Conservation (phyloP, 2,888 invertebrate genomes). For the Ormyrus pomaceus region DNA sequence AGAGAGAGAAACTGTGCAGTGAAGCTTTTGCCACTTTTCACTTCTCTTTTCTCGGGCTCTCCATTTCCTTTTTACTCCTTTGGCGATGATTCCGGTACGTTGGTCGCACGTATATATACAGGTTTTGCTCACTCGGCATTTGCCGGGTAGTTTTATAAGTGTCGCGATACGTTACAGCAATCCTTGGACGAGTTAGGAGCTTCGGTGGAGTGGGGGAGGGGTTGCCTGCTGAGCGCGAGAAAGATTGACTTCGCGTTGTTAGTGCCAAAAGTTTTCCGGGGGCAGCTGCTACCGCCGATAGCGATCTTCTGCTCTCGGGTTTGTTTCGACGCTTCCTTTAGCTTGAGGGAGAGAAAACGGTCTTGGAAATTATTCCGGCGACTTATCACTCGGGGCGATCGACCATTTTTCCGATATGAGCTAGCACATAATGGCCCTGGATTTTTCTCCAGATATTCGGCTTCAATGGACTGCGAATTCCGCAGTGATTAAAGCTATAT, state of each 20-base stretch:
- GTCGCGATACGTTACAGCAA: not conserved
- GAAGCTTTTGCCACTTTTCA: constrained; percentile 30
- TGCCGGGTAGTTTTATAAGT: not conserved
- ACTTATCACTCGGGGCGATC: constrained; percentile 30
- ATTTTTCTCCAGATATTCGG: no score
- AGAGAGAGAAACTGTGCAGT: not conserved
- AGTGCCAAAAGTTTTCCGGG: constrained; percentile 58
- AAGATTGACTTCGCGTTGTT: constrained; percentile 58
- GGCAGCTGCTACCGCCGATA: constrained; percentile 47
- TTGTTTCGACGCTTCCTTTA: constrained; percentile 24
- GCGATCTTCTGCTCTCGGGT: constrained; percentile 50
- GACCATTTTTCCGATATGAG: constrained; percentile 28
- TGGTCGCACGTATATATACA: not conserved
- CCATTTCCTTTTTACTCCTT: not conserved
- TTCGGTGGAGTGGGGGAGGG: not conserved
- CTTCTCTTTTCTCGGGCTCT: not conserved
- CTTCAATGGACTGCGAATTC: no score
- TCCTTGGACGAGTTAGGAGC: constrained; percentile 20
- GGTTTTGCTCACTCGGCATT: no score
- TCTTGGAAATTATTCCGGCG: constrained; percentile 41
- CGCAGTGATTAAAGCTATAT: no score
- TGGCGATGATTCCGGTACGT: constrained; percentile 35
- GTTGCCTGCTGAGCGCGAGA: constrained; percentile 44
- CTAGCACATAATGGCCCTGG: no score
- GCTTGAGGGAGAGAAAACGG: constrained; percentile 13